Evolutionary conservation across 2,797 vertebrate species (phyloP), one percentile per base, ranked within the genome.

Genomic region (Leuciscus waleckii): DNA sequence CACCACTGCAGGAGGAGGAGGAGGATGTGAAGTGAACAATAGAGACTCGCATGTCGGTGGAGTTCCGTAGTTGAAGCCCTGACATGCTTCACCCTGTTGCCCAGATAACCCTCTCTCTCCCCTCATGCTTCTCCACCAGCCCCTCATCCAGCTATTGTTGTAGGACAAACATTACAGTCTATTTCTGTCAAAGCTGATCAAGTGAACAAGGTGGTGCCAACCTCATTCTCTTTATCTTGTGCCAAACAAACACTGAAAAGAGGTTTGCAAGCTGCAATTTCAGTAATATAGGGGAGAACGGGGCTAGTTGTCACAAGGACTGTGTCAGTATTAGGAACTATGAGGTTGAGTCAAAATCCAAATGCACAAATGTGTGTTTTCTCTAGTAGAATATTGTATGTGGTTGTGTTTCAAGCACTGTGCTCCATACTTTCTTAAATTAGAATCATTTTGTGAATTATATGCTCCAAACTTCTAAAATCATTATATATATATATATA

Each of bases 1-100:
- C 58, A 69, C 87, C 78, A 81, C 77, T 75, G 49, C 82, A 86
- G 75, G 63, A 35, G 79, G 58, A 79, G 43, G 70, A 79, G 73
- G 54, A 79, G 83, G 77, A 80, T 80, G 77, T 79, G 77, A 79
- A 70, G 85, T 86, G 75, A 90, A 89, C 89, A 89, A 90, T 89
- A 82, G 82, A 86, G 51, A 81, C 65, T 76, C 21, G 14, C 41
- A 4, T 80, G 68, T 70, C 70, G 17, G 56, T 82, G 68, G 74
- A 86, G 75, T 69, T 78, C 70, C 29, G 5, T 49, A 75, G 58
- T 83, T 70, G 29, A 56, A 56, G 79, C 58, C 67, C 70, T 70
- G 63, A 81, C 37, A 87, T 61, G 58, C 68, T 63, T 70, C 46
- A 77, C 88, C 35, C 74, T 87, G 74, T 65, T 74, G 65, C 56